Conservation (phyloP, 2,113 vertebrate species). For the Tenebrosternarchus preto region DNA sequence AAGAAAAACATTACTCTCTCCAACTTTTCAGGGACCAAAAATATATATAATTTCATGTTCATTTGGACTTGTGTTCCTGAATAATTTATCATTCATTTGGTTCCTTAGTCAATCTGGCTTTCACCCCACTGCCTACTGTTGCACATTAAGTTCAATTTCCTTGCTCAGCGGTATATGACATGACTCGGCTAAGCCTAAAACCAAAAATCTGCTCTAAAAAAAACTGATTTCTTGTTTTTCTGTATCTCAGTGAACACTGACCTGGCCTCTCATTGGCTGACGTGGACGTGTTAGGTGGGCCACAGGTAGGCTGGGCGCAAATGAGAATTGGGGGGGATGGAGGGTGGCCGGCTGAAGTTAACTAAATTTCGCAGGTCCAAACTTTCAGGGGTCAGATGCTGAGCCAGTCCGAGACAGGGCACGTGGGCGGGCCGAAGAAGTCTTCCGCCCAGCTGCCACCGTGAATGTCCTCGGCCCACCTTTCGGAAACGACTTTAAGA, state of each 20-base stretch:
- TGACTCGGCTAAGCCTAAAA: background rate
- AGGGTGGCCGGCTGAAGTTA: background rate
- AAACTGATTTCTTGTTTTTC: conserved; percentile 53
- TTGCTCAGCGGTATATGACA: conserved; percentile 6
- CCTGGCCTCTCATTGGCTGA: conserved; percentile 46
- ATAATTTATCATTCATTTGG: conserved; percentile 11
- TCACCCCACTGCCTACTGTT: conserved; percentile 6
- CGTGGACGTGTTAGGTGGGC: conserved; percentile 56
- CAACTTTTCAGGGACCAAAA: conserved; percentile 26
- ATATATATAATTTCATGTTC: conserved; percentile 29
- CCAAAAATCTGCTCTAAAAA: background rate
- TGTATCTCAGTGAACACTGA: conserved; percentile 57
- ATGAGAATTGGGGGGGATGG: conserved; percentile 27
- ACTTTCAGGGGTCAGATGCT: background rate
- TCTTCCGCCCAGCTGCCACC: too few species aligned
- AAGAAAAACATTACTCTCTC: conserved; percentile 22
- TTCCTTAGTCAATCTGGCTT: conserved; percentile 7
- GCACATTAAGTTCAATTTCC: conserved; percentile 1
- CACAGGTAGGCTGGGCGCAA: conserved; percentile 47
- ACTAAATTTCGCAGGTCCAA: background rate
- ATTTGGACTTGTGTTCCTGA: background rate
- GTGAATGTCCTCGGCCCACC: too few species aligned
- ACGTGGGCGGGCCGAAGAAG: background rate
- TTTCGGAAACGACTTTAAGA: background rate
- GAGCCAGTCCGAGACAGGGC: too few species aligned